Conservation (phyloP, 2,888 invertebrate species). For the Glyphotaelius pellucidus region DNA sequence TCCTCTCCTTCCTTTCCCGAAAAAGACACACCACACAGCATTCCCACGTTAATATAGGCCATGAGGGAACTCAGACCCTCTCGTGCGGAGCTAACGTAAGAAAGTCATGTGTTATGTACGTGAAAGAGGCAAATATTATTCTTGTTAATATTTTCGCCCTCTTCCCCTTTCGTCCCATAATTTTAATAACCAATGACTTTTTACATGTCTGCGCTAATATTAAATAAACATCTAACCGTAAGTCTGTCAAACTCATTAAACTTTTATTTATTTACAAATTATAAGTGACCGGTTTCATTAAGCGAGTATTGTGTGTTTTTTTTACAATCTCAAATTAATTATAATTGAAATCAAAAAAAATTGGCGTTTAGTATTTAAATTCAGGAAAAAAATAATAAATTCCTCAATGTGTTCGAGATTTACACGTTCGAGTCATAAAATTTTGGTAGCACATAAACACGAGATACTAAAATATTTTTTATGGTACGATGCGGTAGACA, state of each 20-base stretch:
- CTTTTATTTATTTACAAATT: neutral
- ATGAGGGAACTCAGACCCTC: too few species aligned
- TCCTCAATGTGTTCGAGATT: constrained; percentile 18
- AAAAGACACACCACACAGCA: too few species aligned
- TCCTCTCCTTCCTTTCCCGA: too few species aligned
- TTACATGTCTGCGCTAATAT: neutral
- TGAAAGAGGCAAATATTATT: too few species aligned
- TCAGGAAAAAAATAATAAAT: neutral
- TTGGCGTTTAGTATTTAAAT: neutral
- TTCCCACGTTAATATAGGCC: too few species aligned
- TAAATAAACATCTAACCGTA: neutral
- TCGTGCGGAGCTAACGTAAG: too few species aligned
- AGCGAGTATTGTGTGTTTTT: neutral
- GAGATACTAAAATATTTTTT: constrained; percentile 23
- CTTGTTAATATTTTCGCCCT: too few species aligned
- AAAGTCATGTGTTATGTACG: too few species aligned
- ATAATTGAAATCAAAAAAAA: neutral
- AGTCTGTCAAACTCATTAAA: neutral
- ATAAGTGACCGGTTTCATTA: neutral
- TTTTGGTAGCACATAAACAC: constrained; percentile 20
- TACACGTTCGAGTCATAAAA: constrained; percentile 12
- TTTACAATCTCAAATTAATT: neutral
- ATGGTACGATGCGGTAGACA: constrained; percentile 51
- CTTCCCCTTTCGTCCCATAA: too few species aligned
- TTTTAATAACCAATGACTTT: too few species aligned